Evolutionary conservation across 2,888 invertebrate species (phyloP).

Genomic region (Sialis fuliginosa): DNA sequence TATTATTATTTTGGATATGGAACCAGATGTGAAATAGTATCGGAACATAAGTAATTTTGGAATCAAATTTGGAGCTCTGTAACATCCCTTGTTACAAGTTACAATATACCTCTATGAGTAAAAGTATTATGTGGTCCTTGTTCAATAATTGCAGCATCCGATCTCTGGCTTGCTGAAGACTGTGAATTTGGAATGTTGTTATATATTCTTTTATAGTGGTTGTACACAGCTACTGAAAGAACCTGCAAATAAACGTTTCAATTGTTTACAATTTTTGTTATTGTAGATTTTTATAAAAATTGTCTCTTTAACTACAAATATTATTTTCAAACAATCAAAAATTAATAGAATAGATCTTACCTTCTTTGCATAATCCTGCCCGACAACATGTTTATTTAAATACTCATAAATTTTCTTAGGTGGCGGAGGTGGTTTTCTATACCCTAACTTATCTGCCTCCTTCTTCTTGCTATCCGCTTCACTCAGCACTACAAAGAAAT

Average conservation of each 20-base stretch:
- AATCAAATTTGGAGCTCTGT: not conserved
- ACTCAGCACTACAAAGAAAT: slow-evolving; percentile 90
- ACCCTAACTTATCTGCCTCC: slow-evolving; percentile 53
- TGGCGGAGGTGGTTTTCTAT: slow-evolving; percentile 81
- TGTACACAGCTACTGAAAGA: slow-evolving; percentile 93
- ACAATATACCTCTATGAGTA: slow-evolving; percentile 46
- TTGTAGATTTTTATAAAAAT: not conserved
- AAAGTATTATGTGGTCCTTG: slow-evolving; percentile 50
- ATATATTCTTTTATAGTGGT: slow-evolving; percentile 95
- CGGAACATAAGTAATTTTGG: too few species aligned
- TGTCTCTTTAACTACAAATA: not conserved
- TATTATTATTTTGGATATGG: too few species aligned
- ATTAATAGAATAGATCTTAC: slow-evolving; percentile 12
- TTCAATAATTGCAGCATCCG: slow-evolving; percentile 35
- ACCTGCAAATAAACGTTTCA: slow-evolving; percentile 29
- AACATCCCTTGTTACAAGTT: not conserved
- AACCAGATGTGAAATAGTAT: too few species aligned
- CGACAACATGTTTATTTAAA: slow-evolving; percentile 90
- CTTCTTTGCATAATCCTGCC: slow-evolving; percentile 94
- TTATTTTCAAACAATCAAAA: not conserved
- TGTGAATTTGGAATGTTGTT: slow-evolving; percentile 60
- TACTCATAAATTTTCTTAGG: slow-evolving; percentile 96
- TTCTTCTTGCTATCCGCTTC: slow-evolving; percentile 87
- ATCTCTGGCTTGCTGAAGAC: slow-evolving; percentile 20
- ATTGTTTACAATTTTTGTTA: not conserved